A percentile compares a stretch with the other conserved stretches of the same genome.
Evolutionary conservation across 2,888 invertebrate species (phyloP).

Genomic region (Sceliomorpha sp.): DNA sequence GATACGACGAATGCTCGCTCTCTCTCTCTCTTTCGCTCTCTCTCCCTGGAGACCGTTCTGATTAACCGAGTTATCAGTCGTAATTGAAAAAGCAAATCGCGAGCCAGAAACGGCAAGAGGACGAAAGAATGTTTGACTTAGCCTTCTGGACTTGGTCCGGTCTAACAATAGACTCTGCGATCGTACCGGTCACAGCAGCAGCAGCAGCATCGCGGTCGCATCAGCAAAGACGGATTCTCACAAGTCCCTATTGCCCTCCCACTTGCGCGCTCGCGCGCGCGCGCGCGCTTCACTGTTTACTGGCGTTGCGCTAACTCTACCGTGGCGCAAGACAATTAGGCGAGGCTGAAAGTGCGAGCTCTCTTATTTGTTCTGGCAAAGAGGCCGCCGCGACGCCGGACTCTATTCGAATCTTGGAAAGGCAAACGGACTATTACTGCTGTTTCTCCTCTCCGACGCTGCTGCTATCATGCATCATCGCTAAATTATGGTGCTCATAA

Average conservation of each 20-base stretch:
- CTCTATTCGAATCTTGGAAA: conserved; percentile 25
- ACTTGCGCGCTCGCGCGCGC: conserved; percentile 46
- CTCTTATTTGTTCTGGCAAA: conserved; percentile 58
- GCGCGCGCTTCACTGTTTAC: no score
- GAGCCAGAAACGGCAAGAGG: conserved; percentile 64
- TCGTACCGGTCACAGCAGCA: conserved; percentile 19
- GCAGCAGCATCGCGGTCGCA: conserved; percentile 24
- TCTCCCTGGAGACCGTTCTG: no score
- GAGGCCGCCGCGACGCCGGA: conserved; percentile 31
- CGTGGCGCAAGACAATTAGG: conserved; percentile 52
- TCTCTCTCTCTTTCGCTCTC: no score
- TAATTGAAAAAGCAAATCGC: conserved; percentile 54
- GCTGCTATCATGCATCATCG: background rate
- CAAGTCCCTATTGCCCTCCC: conserved; percentile 38
- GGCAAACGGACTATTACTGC: conserved; percentile 20
- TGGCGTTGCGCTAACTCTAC: conserved; percentile 48
- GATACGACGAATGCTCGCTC: no score
- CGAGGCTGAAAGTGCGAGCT: conserved; percentile 29
- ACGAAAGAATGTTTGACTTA: conserved; percentile 65
- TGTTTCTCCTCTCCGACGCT: no score
- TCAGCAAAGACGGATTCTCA: conserved; percentile 37
- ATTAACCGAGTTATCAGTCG: no score
- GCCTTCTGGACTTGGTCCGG: conserved; percentile 56
- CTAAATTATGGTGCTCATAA: background rate
- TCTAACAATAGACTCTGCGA: conserved; percentile 65